Conservation (phyloP, 2,113 vertebrate species). For the Varanus komodoensis region DNA sequence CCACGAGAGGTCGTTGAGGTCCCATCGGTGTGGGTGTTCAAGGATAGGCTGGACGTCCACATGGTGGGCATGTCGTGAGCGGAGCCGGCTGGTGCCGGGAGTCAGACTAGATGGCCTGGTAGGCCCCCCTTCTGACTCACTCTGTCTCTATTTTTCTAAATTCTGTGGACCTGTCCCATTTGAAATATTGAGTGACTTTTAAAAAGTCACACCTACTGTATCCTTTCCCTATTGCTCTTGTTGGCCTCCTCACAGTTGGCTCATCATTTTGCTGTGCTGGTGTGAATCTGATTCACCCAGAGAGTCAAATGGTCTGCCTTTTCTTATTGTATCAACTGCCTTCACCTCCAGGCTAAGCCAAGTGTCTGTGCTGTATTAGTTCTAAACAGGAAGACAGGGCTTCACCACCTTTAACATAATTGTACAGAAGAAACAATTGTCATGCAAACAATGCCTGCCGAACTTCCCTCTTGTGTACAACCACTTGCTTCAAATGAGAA, state of each 20-base stretch:
- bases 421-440: not conserved
- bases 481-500: not conserved
- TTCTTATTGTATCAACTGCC: not conserved
- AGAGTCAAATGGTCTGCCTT: not conserved
- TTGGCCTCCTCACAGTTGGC: not conserved
- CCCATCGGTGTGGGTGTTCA: too few species aligned
- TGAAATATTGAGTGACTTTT: not conserved
- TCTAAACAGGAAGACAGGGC: not conserved
- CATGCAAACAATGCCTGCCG: not conserved
- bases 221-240: not conserved
- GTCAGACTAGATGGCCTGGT: too few species aligned
- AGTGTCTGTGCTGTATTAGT: not conserved
- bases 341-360: not conserved
- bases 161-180: not conserved
- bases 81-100: too few species aligned
- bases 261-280: not conserved
- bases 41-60: too few species aligned
- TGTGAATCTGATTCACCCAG: not conserved
- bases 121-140: too few species aligned
- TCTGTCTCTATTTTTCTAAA: not conserved
- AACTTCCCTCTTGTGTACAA: not conserved
- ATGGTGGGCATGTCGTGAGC: too few species aligned
- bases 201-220: not conserved
- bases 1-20: too few species aligned
- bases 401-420: not conserved